A percentile compares a stretch with the other conserved stretches of the same genome.
These are phyloP conservation scores for Antennarius striatus DNA, from an alignment of 2,113 vertebrate species.

Conservation along the genomic window DNA sequence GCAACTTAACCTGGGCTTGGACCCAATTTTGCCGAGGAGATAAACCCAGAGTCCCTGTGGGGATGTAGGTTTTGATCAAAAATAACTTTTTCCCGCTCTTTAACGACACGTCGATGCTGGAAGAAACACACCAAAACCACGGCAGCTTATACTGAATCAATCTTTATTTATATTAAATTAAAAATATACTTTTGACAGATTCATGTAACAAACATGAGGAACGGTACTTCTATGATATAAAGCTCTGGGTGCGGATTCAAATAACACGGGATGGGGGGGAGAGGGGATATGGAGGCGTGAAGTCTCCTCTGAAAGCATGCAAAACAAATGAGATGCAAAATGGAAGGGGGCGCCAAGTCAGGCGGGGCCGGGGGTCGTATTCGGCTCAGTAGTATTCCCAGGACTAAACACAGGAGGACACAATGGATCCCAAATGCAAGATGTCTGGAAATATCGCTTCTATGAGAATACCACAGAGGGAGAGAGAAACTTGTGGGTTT, in stretches of 20 bases:
- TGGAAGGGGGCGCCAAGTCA: conserved; percentile 19
- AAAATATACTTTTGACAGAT: conserved; percentile 99
- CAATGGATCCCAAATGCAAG: conserved; percentile 16
- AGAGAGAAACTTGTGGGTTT: conserved; percentile 5
- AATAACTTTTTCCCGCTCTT: neutral
- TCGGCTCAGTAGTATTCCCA: conserved; percentile 64
- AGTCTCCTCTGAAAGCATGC: conserved; percentile 64
- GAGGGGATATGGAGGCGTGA: conserved; percentile 5
- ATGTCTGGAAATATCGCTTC: conserved; percentile 18
- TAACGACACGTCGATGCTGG: too few relatives aligned
- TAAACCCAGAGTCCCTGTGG: conserved; percentile 9
- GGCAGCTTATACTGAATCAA: conserved; percentile 87
- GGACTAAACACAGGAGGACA: conserved; percentile 33
- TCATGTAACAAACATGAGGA: conserved; percentile 99
- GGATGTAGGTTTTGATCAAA: neutral
- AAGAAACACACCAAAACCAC: conserved; percentile 24
- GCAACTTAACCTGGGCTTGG: neutral
- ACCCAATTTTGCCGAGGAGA: conserved; percentile 3
- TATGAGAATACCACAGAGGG: conserved; percentile 1
- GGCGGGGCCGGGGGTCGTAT: conserved; percentile 30
- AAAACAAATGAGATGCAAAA: conserved; percentile 47
- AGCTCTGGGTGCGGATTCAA: conserved; percentile 76
- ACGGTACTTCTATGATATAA: conserved; percentile 90
- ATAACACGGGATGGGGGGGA: conserved; percentile 34
- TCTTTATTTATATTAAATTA: conserved; percentile 99